Base-by-base conservation (phyloP, 1,140 invertebrate genomes). In the Drosophila asahinai region DNA sequence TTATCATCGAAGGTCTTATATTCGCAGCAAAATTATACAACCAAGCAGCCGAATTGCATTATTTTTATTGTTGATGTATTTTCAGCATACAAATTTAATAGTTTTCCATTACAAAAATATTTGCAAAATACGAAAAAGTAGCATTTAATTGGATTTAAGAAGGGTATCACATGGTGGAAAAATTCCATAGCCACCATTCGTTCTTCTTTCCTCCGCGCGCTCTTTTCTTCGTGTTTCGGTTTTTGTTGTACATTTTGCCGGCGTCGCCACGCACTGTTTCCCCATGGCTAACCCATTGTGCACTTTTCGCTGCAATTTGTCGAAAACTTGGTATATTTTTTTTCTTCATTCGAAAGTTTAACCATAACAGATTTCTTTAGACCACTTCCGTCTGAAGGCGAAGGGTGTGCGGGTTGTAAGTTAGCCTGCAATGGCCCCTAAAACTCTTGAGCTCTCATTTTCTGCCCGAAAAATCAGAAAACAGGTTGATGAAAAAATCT, bases 281-380 rank as follows among this genome's bases (percentile, higher is more conserved):
- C 73, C 75, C 75, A 62, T 73, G 71, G 48, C 76, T 48, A 64
- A 80, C 42, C 71, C 75, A 86, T 86, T 86, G 83, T 86, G 83
- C 83, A 86, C 71, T 86, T 86, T 86, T 86, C 83, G 63, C 77
- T 87, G 83, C 80, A 87, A 87, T 89, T 87, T 87, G 83, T 87
- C 80, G 83, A 87, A 86, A 86, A 86, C 73, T 76, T 63, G 49
- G 49, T 33, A 17, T 22, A 40, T 49, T 63, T 64, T 40, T 52
- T 54, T 63, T 55, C 7, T 55, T 49, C 30, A 58, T 76, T 78
- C 65, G 61, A 86, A 83, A 86, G 83, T 86, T 86, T 87, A 83
- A 87, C 72, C 72, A 83, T 86, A 83, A 83, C 83, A 86, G 72
- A 86, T 80, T 83, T 87, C 77, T 80, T 84, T 81, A 70, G 66